Evolutionary conservation across 2,797 vertebrate species (phyloP).

Genomic region (Diceros bicornis): DNA sequence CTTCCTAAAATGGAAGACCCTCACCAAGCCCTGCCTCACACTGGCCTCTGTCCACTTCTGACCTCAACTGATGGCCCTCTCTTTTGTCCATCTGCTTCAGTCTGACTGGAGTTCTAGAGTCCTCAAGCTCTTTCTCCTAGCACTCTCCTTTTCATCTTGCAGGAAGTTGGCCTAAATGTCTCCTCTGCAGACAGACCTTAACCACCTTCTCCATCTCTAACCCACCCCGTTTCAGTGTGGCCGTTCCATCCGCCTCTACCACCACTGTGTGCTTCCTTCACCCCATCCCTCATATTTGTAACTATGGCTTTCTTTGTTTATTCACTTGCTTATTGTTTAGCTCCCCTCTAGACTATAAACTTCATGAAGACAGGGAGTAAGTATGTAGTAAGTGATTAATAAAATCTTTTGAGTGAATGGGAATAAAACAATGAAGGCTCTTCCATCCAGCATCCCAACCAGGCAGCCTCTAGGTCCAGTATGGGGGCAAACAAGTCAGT

Average conservation of each 20-base stretch:
- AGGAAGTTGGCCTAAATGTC: background rate
- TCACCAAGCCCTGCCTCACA: background rate
- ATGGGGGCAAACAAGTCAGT: background rate
- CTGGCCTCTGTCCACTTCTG: background rate
- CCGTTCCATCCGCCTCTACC: background rate
- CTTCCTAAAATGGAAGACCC: background rate
- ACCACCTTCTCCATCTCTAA: background rate
- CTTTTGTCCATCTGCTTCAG: background rate
- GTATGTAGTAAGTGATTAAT: background rate
- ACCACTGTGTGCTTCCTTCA: background rate
- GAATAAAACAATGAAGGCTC: background rate
- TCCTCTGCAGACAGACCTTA: background rate
- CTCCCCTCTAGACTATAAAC: background rate
- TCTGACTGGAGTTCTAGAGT: background rate
- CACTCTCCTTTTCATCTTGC: background rate
- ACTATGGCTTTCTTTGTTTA: background rate
- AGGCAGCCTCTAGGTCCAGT: background rate
- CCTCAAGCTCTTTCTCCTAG: background rate
- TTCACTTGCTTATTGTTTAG: background rate
- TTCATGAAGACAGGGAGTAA: background rate
- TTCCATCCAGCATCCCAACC: background rate
- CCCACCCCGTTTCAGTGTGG: background rate
- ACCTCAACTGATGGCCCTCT: background rate
- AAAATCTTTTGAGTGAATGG: background rate
- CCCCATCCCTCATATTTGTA: background rate